A percentile compares a stretch with the other conserved stretches of the same genome.
phyloP scores from a whole-genome alignment of 2,113 vertebrate species.

The Sigmodon hispidus region DNA sequence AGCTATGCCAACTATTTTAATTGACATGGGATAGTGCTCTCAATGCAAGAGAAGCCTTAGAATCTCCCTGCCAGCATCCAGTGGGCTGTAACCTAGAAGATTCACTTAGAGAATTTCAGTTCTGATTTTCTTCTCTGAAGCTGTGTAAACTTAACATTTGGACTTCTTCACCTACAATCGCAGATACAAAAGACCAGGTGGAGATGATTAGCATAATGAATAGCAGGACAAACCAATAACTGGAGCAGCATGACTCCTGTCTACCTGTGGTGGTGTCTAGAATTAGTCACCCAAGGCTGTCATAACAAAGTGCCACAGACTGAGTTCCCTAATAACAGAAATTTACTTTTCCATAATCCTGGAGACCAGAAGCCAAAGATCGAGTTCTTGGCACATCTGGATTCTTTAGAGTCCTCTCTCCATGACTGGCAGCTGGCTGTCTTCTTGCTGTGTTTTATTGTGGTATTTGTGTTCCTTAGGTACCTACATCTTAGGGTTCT shows the following conservation, averaged over 20 bases:
- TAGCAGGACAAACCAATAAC: neutral
- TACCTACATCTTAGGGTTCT: neutral
- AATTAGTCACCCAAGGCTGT: neutral
- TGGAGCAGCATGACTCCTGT: no score
- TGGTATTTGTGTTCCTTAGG: neutral
- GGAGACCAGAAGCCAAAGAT: neutral
- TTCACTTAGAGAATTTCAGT: neutral
- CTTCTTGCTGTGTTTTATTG: neutral
- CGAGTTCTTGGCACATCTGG: neutral
- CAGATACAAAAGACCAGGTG: neutral
- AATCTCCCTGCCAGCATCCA: neutral
- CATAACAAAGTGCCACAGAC: neutral
- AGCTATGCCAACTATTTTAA: neutral
- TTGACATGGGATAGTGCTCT: neutral
- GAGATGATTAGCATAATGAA: neutral
- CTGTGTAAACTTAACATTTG: neutral
- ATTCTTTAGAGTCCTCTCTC: neutral
- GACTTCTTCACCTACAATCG: neutral
- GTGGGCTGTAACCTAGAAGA: neutral
- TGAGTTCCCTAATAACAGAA: neutral
- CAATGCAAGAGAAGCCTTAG: neutral
- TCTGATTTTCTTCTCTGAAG: neutral
- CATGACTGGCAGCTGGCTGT: neutral
- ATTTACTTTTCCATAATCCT: neutral
- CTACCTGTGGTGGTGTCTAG: neutral